phyloP scores from a whole-genome alignment of 2,797 vertebrate genomes.

The Arctocebus calabarensis region DNA sequence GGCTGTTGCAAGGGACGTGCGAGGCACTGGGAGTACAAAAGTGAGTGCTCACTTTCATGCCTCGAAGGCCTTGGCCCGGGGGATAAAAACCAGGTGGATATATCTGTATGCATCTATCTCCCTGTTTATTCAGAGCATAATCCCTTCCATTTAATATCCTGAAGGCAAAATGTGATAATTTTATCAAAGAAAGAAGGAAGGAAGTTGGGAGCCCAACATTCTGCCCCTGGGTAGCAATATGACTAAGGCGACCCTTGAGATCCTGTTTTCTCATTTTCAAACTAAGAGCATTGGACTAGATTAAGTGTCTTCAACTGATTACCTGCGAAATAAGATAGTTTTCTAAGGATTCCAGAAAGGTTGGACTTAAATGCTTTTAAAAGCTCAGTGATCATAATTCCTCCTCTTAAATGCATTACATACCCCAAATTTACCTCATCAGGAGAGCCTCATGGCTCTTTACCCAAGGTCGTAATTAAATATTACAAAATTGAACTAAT shows the following conservation, averaged over 20 bases:
- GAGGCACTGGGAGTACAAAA: neutral
- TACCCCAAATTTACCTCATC: neutral
- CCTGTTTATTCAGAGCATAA: neutral
- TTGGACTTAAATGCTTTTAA: constrained; percentile 2
- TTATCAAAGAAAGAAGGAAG: neutral
- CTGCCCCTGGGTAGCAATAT: neutral
- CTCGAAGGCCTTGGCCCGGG: neutral
- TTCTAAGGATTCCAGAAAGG: neutral
- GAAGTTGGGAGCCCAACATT: neutral
- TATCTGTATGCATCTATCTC: neutral
- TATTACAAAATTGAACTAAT: neutral
- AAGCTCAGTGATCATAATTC: neutral
- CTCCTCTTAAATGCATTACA: neutral
- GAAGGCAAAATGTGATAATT: neutral
- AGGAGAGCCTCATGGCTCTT: neutral
- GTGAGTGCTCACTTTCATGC: neutral
- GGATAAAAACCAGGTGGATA: neutral
- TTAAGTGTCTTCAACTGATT: neutral
- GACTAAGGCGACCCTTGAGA: neutral
- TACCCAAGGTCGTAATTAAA: neutral
- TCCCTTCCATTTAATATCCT: neutral
- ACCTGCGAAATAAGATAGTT: neutral
- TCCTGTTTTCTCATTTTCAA: neutral
- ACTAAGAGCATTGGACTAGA: neutral
- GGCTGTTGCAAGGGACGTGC: neutral